Evolutionary conservation across 1,140 invertebrate genomes (phyloP).

Genomic region (Ladona fulva): DNA sequence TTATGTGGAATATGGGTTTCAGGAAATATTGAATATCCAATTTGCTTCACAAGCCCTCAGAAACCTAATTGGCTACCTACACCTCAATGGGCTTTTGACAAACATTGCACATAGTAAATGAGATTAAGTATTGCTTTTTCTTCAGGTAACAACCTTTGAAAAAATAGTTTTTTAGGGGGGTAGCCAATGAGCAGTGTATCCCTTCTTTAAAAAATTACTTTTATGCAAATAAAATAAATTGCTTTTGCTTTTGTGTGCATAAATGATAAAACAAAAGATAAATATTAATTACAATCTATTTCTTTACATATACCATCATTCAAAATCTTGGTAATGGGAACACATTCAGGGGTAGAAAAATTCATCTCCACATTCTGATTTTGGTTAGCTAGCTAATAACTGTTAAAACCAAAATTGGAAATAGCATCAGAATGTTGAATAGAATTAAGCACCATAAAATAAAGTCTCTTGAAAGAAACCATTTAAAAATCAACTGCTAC

Average conservation of each 20-base stretch:
- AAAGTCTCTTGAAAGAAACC: slow-evolving; percentile 2
- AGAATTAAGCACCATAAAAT: slow-evolving; percentile 19
- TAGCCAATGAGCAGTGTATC: slow-evolving; percentile 12
- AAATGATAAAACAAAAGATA: slow-evolving; percentile 16
- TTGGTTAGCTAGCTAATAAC: not conserved
- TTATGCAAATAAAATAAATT: slow-evolving; percentile 17
- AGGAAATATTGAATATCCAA: slow-evolving; percentile 8
- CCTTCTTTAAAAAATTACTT: slow-evolving; percentile 16
- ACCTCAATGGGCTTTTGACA: slow-evolving; percentile 4
- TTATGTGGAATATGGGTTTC: slow-evolving; percentile 3
- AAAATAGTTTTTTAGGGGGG: slow-evolving; percentile 47
- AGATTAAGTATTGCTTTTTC: slow-evolving; percentile 54
- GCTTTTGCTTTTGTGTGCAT: slow-evolving; percentile 14
- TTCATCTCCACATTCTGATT: not conserved
- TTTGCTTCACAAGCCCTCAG: slow-evolving; percentile 3
- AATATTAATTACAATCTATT: slow-evolving; percentile 12
- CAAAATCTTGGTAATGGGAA: not conserved
- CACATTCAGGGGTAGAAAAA: slow-evolving; percentile 13
- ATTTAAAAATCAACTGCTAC: not conserved
- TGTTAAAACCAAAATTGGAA: slow-evolving; percentile 17
- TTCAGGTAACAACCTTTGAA: slow-evolving; percentile 47
- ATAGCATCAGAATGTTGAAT: slow-evolving; percentile 15
- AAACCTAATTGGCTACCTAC: slow-evolving; percentile 1
- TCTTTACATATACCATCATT: not conserved
- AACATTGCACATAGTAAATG: slow-evolving; percentile 6